phyloP scores from a whole-genome alignment of 2,797 vertebrate species.

The Calcarius lapponicus region DNA sequence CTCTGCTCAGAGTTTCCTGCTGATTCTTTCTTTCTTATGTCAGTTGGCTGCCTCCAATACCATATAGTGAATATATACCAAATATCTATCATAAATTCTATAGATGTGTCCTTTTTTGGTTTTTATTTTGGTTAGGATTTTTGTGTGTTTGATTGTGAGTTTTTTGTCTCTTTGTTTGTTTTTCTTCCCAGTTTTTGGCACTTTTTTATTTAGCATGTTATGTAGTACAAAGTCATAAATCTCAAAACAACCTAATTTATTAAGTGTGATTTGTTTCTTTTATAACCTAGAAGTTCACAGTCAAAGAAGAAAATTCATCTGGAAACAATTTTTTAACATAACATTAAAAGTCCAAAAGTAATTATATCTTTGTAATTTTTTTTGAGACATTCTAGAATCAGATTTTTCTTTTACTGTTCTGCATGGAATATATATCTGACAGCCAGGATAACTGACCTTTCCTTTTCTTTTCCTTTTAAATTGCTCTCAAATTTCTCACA shows the following conservation, averaged over 20 bases:
- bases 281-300: fast-evolving
- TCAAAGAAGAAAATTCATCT: not conserved
- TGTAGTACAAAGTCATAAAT: not conserved
- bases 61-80: too few relatives aligned
- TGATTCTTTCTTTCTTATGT: not conserved
- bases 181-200: not conserved
- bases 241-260: not conserved
- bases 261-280: not conserved
- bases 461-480: not conserved
- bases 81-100: not conserved
- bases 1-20: not conserved
- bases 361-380: not conserved
- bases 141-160: not conserved
- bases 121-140: not conserved
- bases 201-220: not conserved
- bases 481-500: not conserved
- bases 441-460: not conserved
- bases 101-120: not conserved
- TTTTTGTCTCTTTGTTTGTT: not conserved
- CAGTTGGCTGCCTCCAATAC: not conserved
- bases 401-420: not conserved
- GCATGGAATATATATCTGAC: not conserved
- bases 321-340: not conserved
- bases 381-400: not conserved
- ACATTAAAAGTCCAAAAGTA: not conserved